A percentile compares a stretch with the other conserved stretches of the same genome.
Conservation (phyloP, 2,797 vertebrate genomes). For the Rhynchotus rufescens region DNA sequence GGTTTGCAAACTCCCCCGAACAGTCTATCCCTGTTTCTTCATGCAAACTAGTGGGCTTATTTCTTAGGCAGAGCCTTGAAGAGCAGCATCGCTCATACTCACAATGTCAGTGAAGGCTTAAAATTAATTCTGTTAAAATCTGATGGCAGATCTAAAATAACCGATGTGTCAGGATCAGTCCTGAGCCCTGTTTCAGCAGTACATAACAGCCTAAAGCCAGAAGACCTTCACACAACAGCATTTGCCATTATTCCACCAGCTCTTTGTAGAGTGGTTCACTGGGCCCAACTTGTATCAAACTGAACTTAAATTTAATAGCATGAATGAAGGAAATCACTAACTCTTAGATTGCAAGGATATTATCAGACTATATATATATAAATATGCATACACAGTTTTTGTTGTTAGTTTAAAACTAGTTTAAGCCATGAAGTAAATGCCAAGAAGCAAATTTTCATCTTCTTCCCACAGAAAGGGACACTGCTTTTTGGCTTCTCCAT, state of each 20-base stretch:
- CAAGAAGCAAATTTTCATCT: neutral
- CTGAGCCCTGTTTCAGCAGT: neutral
- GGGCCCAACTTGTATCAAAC: neutral
- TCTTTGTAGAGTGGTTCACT: neutral
- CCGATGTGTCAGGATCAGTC: neutral
- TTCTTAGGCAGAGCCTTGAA: neutral
- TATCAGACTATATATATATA: neutral
- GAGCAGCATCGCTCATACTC: neutral
- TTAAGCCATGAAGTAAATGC: neutral
- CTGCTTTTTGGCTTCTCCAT: neutral
- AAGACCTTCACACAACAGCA: neutral
- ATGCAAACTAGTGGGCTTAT: neutral
- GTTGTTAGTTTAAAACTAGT: neutral
- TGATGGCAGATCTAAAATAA: neutral
- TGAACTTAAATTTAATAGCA: neutral
- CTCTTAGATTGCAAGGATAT: neutral
- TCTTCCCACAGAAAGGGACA: neutral
- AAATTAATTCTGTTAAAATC: neutral
- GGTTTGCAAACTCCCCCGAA: neutral
- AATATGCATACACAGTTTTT: accelerated
- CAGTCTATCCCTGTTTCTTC: neutral
- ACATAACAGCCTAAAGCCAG: neutral
- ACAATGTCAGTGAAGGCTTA: neutral
- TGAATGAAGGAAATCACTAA: neutral
- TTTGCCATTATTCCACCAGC: neutral